Evolutionary conservation across 2,113 vertebrate genomes (phyloP).

Genomic region (Thomomys bottae): DNA sequence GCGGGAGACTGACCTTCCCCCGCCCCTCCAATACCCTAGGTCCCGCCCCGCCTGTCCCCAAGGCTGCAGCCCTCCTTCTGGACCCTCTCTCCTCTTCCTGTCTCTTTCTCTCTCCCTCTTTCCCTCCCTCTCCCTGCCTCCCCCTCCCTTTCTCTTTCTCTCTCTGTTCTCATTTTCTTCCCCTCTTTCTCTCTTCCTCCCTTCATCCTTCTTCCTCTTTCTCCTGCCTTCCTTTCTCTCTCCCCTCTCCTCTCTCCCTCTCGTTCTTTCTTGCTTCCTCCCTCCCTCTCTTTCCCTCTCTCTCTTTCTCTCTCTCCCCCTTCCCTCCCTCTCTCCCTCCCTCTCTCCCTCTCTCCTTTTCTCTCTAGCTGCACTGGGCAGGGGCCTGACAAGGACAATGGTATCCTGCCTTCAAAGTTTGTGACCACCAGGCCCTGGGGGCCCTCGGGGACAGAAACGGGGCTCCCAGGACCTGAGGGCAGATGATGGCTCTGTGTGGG

Average conservation of each 20-base stretch:
- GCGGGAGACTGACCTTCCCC: too few relatives aligned
- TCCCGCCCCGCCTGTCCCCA: not conserved
- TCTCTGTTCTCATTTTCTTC: too few relatives aligned
- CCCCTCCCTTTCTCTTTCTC: too few relatives aligned
- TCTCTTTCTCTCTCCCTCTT: too few relatives aligned
- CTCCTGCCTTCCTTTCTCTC: too few relatives aligned
- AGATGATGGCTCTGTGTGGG: not conserved
- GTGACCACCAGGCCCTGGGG: not conserved
- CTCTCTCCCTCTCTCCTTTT: not conserved
- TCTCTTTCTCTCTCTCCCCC: too few relatives aligned
- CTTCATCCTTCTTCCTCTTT: too few relatives aligned
- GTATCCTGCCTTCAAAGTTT: not conserved
- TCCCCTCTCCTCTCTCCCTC: not conserved
- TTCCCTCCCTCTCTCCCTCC: not conserved
- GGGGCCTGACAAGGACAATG: not conserved
- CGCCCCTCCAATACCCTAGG: too few relatives aligned
- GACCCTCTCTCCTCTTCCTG: too few relatives aligned
- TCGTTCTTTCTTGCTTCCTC: not conserved
- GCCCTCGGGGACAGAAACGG: not conserved
- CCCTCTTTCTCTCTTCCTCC: too few relatives aligned
- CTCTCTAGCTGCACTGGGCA: not conserved
- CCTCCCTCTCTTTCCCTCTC: too few relatives aligned
- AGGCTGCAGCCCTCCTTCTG: not conserved
- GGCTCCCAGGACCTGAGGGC: not conserved
- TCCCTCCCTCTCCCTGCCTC: too few relatives aligned